phyloP scores from a whole-genome alignment of 23 tunicate species.

The Pegea sp. region DNA sequence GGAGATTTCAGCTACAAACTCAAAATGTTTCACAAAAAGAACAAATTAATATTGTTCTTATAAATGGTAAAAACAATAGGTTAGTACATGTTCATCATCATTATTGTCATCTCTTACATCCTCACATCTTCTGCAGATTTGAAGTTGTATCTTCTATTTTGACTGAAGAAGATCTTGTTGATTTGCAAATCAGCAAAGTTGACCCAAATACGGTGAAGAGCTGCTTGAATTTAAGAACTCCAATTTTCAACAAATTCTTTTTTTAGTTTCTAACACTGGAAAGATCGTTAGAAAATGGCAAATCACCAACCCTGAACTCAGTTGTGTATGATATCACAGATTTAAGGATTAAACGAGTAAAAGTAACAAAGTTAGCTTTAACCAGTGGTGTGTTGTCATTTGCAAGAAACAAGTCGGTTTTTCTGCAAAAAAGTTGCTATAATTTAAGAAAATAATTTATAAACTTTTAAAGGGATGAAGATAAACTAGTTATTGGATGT shows the following conservation, averaged over 20 bases:
- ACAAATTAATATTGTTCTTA: conserved; percentile 28
- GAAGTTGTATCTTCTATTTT: conserved; percentile 39
- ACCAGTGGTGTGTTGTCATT: too few relatives aligned
- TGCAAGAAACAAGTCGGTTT: too few relatives aligned
- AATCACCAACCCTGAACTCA: too few relatives aligned
- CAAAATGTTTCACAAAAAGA: conserved; percentile 40
- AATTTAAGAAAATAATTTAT: too few relatives aligned
- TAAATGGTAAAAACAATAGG: conserved; percentile 51
- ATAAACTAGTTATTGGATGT: conserved; percentile 46
- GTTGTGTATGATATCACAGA: too few relatives aligned
- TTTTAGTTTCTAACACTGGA: conserved; percentile 47
- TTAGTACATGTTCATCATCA: not conserved
- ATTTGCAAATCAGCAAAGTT: conserved; percentile 40
- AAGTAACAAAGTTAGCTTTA: too few relatives aligned
- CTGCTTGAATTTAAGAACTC: too few relatives aligned
- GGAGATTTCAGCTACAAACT: conserved; percentile 24
- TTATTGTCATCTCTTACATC: not conserved
- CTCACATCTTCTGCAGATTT: conserved; percentile 13
- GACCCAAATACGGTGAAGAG: too few relatives aligned
- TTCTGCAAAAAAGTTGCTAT: too few relatives aligned
- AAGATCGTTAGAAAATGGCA: too few relatives aligned
- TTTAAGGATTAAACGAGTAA: too few relatives aligned
- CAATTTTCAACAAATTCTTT: too few relatives aligned
- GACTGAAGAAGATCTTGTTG: conserved; percentile 32
- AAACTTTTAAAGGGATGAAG: conserved; percentile 27